phyloP scores from a whole-genome alignment of 2,888 invertebrate species.

The Tenthredo notha region DNA sequence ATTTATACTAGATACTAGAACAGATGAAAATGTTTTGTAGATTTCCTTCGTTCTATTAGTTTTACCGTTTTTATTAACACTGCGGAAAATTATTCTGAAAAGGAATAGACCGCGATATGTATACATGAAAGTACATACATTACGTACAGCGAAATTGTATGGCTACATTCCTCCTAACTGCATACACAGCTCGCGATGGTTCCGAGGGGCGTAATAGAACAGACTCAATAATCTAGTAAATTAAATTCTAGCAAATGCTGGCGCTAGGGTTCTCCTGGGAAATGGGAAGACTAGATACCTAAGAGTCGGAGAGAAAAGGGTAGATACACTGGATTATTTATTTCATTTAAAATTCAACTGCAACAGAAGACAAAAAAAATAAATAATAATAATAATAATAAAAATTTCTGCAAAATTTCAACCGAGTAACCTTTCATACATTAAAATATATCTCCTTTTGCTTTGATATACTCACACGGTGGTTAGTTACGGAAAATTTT shows the following conservation, averaged over 20 bases:
- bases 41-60: not conserved
- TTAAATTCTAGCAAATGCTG: constrained; percentile 4
- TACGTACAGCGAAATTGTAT: not conserved
- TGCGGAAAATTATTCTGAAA: not conserved
- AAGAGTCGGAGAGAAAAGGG: not conserved
- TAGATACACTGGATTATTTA: not conserved
- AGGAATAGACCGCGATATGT: not conserved
- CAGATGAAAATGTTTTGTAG: not conserved
- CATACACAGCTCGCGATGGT: not conserved
- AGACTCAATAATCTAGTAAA: constrained; percentile 16
- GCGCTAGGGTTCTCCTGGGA: not conserved
- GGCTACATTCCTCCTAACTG: not conserved
- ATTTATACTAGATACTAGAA: not conserved
- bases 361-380: too few relatives aligned
- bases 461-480: not conserved
- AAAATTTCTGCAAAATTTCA: not conserved
- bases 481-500: not conserved
- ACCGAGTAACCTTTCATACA: not conserved
- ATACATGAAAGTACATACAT: not conserved
- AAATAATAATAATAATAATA: too few relatives aligned
- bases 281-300: not conserved
- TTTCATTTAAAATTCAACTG: not conserved
- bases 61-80: not conserved
- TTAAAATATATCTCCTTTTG: not conserved
- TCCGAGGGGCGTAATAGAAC: not conserved